Conservation (phyloP, 2,113 vertebrate genomes). For the Nyctereutes procyonoides region DNA sequence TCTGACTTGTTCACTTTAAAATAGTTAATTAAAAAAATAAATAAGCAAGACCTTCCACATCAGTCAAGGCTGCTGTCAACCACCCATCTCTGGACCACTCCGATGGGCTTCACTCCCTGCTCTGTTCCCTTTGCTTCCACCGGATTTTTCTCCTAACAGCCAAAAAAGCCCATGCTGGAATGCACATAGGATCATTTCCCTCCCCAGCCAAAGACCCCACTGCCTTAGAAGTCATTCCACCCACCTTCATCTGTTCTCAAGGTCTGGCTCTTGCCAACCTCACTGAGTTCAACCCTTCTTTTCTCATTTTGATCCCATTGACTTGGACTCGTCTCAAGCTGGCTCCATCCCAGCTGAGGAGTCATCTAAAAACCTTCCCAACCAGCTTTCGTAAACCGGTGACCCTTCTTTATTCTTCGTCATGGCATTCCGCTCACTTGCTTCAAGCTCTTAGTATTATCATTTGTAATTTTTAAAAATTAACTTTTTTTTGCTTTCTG, state of each 20-base stretch:
- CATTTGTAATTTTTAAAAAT: not conserved
- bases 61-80: accelerated
- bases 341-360: not conserved
- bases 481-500: not conserved
- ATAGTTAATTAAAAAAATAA: not conserved
- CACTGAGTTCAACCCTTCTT: not conserved
- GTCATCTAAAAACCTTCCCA: not conserved
- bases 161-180: not conserved
- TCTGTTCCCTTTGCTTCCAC: not conserved
- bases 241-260: not conserved
- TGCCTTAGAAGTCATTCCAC: not conserved
- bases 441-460: not conserved
- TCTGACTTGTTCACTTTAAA: not conserved
- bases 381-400: not conserved
- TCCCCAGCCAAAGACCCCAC: not conserved
- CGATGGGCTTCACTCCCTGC: too few relatives aligned
- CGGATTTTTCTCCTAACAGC: not conserved
- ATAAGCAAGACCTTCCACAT: not conserved
- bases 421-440: too few relatives aligned
- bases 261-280: not conserved
- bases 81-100: accelerated
- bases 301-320: not conserved
- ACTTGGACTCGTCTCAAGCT: not conserved
- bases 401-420: not conserved
- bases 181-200: not conserved